Evolutionary conservation across 2,888 invertebrate species (phyloP), one percentile per base, ranked within the genome.

Genomic region (Chydorus sphaericus): DNA sequence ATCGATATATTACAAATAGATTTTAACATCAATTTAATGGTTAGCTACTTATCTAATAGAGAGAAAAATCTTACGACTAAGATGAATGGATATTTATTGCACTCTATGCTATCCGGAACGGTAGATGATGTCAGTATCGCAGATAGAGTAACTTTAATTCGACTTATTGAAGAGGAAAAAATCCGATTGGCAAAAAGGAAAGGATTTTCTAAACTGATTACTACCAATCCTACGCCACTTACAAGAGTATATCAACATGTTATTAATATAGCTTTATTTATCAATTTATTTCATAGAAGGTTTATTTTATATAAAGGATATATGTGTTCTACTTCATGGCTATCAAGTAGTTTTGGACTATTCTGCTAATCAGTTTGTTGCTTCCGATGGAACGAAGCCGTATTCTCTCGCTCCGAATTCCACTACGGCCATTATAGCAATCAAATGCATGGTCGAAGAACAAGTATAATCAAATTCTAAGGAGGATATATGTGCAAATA

Each of bases 91-190:
- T 74, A 78, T 62, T 77, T 89, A 44, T 73, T 89, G 1, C 88
- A 90, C 65, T 82, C 82, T 1, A 88, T 85, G 68, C 89, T 90
- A 88, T 87, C 90, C 86, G 85, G 83, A 2, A 89, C 87, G 0
- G 77, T 77, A 59, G 73, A 77, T 11, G 69, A 74, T 0, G 69
- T 89, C 39, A 75, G 73, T 57, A 67, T 84, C 0, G 79, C 79
- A 52, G 84, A 89, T 65, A 89, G 89, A 66, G 83, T 90, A 6
- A 75, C 81, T 7, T 77, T 85, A 7, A 86, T 90, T 71, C 77
- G 80, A 59, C 81, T 80, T 57, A 79, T 89, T 76, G 90, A 90
- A 69, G 76, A 79, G 57, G 82, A 85, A 62, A 82, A 82, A 4
- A 69, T 86, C 60, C 71, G 74, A 48, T 63, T 85, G 10, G 87